Percentiles rank a stretch among this genome's conserved stretches.
Evolutionary conservation across 2,888 invertebrate genomes (phyloP).

Genomic region (Mesodorylaimus sp.): DNA sequence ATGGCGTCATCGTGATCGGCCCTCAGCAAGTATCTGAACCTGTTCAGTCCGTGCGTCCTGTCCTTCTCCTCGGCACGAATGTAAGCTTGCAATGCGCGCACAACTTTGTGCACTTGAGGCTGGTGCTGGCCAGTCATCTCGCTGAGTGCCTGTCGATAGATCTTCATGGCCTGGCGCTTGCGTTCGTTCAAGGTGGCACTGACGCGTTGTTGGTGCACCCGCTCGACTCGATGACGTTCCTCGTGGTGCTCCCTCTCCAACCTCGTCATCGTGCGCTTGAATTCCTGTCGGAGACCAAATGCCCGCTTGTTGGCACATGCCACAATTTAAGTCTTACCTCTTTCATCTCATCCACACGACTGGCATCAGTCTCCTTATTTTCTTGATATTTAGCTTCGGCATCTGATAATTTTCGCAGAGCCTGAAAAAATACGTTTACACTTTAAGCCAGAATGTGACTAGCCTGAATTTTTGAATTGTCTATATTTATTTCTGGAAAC

Average conservation of each 20-base stretch:
- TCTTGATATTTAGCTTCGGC: conserved; percentile 88
- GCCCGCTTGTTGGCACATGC: too few relatives aligned
- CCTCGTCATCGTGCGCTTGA: conserved; percentile 79
- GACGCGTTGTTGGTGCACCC: conserved; percentile 89
- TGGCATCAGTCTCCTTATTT: conserved; percentile 73
- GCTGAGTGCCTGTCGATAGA: conserved; percentile 72
- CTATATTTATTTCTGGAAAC: too few relatives aligned
- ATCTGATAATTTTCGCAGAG: conserved; percentile 99
- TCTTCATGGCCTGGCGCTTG: conserved; percentile 79
- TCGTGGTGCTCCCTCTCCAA: conserved; percentile 88
- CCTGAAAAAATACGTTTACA: conserved; percentile 34
- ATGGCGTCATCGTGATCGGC: conserved; percentile 62
- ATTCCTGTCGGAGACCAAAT: conserved; percentile 35
- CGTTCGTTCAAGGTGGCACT: conserved; percentile 77
- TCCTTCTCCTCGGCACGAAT: conserved; percentile 87
- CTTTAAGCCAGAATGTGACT: too few relatives aligned
- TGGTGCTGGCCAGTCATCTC: too few relatives aligned
- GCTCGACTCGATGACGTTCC: conserved; percentile 80
- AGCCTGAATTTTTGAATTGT: too few relatives aligned
- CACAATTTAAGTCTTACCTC: not conserved
- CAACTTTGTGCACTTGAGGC: conserved; percentile 67
- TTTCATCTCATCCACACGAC: conserved; percentile 22
- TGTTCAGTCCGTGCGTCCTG: conserved; percentile 81
- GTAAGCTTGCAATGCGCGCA: conserved; percentile 61
- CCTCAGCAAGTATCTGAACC: conserved; percentile 70